Conservation (phyloP, 2,113 vertebrate species). For the Nothocercus julius region DNA sequence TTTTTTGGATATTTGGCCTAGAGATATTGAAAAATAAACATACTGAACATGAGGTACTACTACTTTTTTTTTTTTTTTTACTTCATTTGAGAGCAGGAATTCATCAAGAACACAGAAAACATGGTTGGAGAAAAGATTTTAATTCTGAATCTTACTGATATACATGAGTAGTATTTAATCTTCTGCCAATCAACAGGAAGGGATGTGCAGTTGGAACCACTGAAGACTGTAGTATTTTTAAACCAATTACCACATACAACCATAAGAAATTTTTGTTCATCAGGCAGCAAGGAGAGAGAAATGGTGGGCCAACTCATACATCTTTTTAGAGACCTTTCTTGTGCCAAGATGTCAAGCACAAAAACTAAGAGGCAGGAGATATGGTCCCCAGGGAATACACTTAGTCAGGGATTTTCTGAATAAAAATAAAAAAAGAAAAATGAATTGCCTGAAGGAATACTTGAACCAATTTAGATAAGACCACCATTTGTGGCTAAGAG, state of each 20-base stretch:
- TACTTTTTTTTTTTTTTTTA: no score
- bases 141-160: neutral
- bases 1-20: neutral
- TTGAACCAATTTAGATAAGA: conserved; percentile 64
- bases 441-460: conserved; percentile 46
- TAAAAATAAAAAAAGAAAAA: no score
- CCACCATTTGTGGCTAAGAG: conserved; percentile 24
- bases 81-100: neutral
- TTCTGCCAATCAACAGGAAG: neutral
- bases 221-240: neutral
- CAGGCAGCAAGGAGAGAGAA: neutral
- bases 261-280: neutral
- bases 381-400: neutral
- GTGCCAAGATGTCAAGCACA: neutral
- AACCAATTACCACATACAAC: neutral
- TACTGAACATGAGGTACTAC: neutral
- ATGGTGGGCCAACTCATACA: neutral
- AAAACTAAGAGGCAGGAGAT: conserved; percentile 37
- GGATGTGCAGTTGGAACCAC: neutral
- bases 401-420: neutral
- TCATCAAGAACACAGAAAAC: neutral
- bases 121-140: neutral
- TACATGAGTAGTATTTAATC: neutral
- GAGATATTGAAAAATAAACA: neutral
- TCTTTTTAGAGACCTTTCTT: conserved; percentile 2